phyloP scores from a whole-genome alignment of 1,140 invertebrate species.

The Archegozetes longisetosus region DNA sequence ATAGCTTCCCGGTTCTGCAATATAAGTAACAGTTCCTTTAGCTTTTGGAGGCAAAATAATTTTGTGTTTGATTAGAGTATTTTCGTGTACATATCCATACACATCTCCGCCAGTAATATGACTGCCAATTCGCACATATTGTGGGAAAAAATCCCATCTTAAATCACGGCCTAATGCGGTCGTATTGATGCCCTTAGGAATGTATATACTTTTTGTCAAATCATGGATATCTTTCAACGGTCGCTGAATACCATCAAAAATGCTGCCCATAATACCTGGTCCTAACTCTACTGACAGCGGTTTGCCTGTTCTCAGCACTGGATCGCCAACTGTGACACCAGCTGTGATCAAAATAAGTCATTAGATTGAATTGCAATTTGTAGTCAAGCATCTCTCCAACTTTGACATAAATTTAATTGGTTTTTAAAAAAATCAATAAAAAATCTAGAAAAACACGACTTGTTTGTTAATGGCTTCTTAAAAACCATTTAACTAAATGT shows the following conservation, averaged over 20 bases:
- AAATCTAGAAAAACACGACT: no score
- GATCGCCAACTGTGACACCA: conserved; percentile 97
- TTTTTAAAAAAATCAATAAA: no score
- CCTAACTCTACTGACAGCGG: conserved; percentile 94
- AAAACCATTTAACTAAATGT: neutral
- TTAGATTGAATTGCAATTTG: neutral
- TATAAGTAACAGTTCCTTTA: conserved; percentile 87
- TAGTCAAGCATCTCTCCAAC: no score
- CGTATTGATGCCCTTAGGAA: conserved; percentile 94
- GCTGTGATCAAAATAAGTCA: conserved; percentile 31
- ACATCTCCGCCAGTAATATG: conserved; percentile 97
- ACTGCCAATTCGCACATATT: conserved; percentile 67
- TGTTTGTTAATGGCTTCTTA: no score
- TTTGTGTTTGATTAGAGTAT: conserved; percentile 90
- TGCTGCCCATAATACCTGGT: conserved; percentile 97
- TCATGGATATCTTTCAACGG: conserved; percentile 92
- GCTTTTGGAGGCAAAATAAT: conserved; percentile 83
- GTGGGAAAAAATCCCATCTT: conserved; percentile 84
- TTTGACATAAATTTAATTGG: no score
- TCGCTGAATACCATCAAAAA: conserved; percentile 99
- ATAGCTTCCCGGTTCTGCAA: conserved; percentile 89
- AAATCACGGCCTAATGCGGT: conserved; percentile 65
- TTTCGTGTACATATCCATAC: conserved; percentile 90
- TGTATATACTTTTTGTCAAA: conserved; percentile 89
- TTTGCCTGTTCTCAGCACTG: conserved; percentile 92